A percentile compares a stretch with the other conserved stretches of the same genome.
Conservation (phyloP, 2,113 vertebrate species). For the Circaetus cinerascens region DNA sequence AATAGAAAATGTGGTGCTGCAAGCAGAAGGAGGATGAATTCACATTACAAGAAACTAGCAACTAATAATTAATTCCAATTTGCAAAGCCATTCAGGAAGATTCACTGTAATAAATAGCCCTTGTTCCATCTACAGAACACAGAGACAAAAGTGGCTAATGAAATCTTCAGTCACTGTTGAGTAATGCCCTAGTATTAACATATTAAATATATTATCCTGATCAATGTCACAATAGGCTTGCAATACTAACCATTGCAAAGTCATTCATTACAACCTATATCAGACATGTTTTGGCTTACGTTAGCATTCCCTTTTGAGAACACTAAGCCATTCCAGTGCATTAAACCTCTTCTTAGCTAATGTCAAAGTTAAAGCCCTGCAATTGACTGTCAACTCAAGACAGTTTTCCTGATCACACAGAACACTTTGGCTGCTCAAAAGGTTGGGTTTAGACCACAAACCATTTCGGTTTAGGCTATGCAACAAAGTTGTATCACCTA, state of each 20-base stretch:
- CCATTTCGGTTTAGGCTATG: background rate
- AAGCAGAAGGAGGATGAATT: background rate
- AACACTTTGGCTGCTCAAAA: background rate
- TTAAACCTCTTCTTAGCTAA: background rate
- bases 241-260: background rate
- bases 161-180: background rate
- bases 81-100: background rate
- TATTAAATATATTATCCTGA: background rate
- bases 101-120: background rate
- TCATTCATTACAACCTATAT: background rate
- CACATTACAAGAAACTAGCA: background rate
- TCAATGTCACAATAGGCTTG: background rate
- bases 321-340: background rate
- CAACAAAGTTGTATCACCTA: background rate
- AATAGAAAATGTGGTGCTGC: background rate
- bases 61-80: background rate
- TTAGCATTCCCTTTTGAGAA: background rate
- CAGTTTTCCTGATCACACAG: background rate
- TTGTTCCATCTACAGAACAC: background rate
- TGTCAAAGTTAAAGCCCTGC: background rate
- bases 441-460: background rate
- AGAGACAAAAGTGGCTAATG: background rate
- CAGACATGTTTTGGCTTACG: background rate
- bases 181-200: background rate
- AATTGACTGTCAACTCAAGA: background rate